A percentile compares a stretch with the other conserved stretches of the same genome.
Evolutionary conservation across 2,797 vertebrate genomes (phyloP).

Genomic region (Oophaga sylvatica): DNA sequence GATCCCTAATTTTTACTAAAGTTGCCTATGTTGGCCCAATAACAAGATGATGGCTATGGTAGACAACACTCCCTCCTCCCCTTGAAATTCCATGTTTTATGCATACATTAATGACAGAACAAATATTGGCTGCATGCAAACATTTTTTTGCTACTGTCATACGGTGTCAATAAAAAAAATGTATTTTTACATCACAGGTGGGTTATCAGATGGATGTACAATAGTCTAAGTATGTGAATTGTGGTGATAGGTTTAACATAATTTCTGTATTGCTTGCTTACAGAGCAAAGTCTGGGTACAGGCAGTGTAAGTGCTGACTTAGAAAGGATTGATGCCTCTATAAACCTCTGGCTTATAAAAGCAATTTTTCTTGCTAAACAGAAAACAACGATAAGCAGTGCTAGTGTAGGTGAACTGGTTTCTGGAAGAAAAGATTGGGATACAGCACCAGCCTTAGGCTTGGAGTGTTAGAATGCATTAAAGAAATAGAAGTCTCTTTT

Average conservation of each 20-base stretch:
- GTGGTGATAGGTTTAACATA: constrained; percentile 55
- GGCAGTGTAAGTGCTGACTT: constrained; percentile 53
- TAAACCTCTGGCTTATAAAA: constrained; percentile 62
- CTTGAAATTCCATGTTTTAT: background rate
- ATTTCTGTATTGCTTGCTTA: constrained; percentile 58
- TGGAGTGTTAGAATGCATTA: constrained; percentile 66
- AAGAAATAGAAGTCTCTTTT: constrained; percentile 61
- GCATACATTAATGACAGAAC: background rate
- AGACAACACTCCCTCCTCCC: background rate
- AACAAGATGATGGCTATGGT: background rate
- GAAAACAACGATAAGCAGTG: constrained; percentile 65
- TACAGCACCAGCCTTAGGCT: constrained; percentile 62
- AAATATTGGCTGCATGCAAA: background rate
- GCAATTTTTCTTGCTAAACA: constrained; percentile 65
- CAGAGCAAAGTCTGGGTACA: constrained; percentile 49
- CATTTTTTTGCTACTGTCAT: no score
- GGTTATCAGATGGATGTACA: constrained; percentile 48
- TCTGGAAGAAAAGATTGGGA: constrained; percentile 63
- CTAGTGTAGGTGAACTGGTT: constrained; percentile 67
- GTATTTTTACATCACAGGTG: background rate
- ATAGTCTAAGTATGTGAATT: constrained; percentile 52
- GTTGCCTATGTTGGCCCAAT: background rate
- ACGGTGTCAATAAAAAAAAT: background rate
- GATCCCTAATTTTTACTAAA: no score
- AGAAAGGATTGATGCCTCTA: constrained; percentile 61